phyloP scores from a whole-genome alignment of 2,797 vertebrate species.

The Atherinosoma microstoma region DNA sequence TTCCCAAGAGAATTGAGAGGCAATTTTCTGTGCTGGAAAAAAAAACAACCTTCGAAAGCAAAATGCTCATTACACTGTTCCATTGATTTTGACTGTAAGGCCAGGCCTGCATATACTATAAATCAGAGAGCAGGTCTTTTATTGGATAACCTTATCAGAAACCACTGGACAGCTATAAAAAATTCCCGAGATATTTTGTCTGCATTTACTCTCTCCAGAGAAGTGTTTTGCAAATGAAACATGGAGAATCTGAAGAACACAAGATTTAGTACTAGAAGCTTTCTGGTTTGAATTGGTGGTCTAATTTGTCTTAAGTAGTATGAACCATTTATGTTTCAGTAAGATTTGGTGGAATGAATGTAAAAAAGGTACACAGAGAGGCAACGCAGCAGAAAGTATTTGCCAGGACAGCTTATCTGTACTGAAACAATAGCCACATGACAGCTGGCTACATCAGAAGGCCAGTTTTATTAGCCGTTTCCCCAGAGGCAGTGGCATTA shows the following conservation, averaged over 20 bases:
- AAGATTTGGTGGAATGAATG: background rate
- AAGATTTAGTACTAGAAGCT: background rate
- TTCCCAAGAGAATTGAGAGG: conserved; percentile 28
- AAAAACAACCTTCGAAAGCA: conserved; percentile 9
- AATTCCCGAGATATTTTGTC: background rate
- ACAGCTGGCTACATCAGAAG: background rate
- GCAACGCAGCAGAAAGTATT: background rate
- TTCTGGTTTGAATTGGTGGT: background rate
- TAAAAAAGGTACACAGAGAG: background rate
- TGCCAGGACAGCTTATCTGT: background rate
- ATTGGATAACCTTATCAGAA: background rate
- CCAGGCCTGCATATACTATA: conserved; percentile 5
- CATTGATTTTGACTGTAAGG: conserved; percentile 39
- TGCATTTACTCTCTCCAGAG: background rate
- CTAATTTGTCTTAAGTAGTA: background rate
- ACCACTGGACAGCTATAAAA: background rate
- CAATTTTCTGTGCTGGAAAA: conserved; percentile 49
- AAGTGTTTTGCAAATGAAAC: background rate
- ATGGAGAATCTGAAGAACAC: background rate
- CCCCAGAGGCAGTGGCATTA: background rate
- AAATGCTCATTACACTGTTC: conserved; percentile 30
- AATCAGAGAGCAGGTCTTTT: conserved; percentile 13
- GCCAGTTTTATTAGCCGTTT: background rate
- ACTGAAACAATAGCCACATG: background rate
- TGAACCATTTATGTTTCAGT: background rate